phyloP scores from a whole-genome alignment of 2,113 vertebrate genomes.

The Mesembrinibis cayennensis region DNA sequence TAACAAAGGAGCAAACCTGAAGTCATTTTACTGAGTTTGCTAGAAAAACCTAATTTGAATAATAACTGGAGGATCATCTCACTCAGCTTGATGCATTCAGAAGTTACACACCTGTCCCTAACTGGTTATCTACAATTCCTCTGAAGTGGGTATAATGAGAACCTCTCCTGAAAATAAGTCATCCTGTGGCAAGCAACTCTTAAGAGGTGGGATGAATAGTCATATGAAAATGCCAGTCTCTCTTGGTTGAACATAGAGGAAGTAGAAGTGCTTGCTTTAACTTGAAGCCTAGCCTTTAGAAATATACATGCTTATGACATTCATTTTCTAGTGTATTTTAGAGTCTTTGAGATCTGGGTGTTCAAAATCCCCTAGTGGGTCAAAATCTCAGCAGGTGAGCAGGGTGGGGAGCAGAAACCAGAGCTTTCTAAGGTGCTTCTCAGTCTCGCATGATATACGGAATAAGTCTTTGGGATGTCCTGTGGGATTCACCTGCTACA shows the following conservation, averaged over 20 bases:
- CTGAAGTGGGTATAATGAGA: background rate
- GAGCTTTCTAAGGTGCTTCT: background rate
- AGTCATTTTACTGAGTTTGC: background rate
- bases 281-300: background rate
- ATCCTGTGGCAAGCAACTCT: background rate
- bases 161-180: background rate
- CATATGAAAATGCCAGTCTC: background rate
- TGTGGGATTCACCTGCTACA: background rate
- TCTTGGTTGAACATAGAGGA: background rate
- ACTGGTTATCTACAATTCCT: background rate
- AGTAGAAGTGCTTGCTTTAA: background rate
- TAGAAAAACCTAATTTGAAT: background rate
- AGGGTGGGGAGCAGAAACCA: background rate
- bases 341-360: background rate
- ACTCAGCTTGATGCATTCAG: background rate
- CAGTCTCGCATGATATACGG: background rate
- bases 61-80: background rate
- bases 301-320: background rate
- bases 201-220: background rate
- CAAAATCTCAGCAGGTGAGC: background rate
- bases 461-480: background rate
- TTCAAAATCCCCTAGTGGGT: background rate
- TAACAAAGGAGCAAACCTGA: background rate
- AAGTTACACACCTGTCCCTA: background rate
- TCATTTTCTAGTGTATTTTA: background rate